These are phyloP conservation scores for Cheilinus undulatus DNA, from an alignment of 2,113 vertebrate genomes.

Conservation along the genomic window DNA sequence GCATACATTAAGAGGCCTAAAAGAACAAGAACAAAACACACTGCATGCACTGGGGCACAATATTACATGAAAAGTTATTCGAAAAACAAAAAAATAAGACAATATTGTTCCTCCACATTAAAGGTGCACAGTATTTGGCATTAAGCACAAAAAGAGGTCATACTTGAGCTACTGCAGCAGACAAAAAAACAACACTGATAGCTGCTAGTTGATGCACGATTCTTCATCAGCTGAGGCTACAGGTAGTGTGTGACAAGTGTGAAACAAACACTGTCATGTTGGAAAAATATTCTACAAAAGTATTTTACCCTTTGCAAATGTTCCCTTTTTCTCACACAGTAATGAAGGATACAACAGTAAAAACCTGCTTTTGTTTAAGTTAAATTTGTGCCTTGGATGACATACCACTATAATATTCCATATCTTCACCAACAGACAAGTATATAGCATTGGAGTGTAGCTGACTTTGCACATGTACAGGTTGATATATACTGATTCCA, in stretches of 20 bases:
- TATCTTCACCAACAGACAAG: slow-evolving; percentile 38
- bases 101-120: slow-evolving; percentile 73
- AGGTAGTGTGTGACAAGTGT: slow-evolving; percentile 52
- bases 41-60: slow-evolving; percentile 82
- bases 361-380: slow-evolving; percentile 41
- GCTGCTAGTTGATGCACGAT: slow-evolving; percentile 69
- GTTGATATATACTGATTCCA: slow-evolving; percentile 63
- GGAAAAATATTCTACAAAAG: slow-evolving; percentile 85
- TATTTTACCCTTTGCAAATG: slow-evolving; percentile 59
- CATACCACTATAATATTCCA: slow-evolving; percentile 20
- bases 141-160: slow-evolving; percentile 77
- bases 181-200: slow-evolving; percentile 51
- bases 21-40: slow-evolving; percentile 75
- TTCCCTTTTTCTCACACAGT: slow-evolving; percentile 54
- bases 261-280: slow-evolving; percentile 57
- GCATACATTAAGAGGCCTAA: slow-evolving; percentile 76
- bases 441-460: slow-evolving; percentile 37
- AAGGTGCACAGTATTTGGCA: slow-evolving; percentile 84
- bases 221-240: slow-evolving; percentile 73
- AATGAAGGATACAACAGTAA: slow-evolving; percentile 44
- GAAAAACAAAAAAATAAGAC: slow-evolving; percentile 63
- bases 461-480: slow-evolving; percentile 63
- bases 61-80: slow-evolving; percentile 73
- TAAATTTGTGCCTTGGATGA: slow-evolving; percentile 57
- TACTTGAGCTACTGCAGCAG: slow-evolving; percentile 65